Base-by-base conservation (phyloP, 2,797 vertebrate genomes). In the Dromococcyx pavoninus region DNA sequence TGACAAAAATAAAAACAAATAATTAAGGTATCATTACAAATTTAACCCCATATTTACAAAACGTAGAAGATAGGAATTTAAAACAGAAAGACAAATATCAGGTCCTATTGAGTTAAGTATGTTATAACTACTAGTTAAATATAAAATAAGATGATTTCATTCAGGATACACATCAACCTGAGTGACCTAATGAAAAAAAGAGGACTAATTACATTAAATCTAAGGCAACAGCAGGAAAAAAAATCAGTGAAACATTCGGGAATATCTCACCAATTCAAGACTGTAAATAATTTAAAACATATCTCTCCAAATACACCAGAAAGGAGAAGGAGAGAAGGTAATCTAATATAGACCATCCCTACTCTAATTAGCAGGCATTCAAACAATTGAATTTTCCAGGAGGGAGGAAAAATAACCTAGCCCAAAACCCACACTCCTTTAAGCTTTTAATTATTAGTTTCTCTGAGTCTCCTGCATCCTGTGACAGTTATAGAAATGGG, bases 111-210 rank as follows among this genome's bases (percentile, higher is more conserved):
- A 43, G 86, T 87, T 92, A 87, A 81, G 50, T 82, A 66, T 82
- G 83, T 93, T 94, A 87, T 92, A 97, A 94, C 54, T 88, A 85
- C 77, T 64, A 96, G 95, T 96, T 96, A 96, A 96, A 93, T 75
- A 86, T 18, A 39, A 94, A 91, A 89, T 85, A 91, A 93, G 48
- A 94, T 91, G 73, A 71, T 61, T 96, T 95, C 25, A 71, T 91
- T 88, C 58, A 96, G 87, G 27, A 67, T 87, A 74, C 91, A 94
- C 44, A 77, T 82, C 53, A 94, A 66, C 61, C 86, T 86, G 76
- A 91, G 57, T 93, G 76, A 93, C 61, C 77, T 94, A 90, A 88
- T 56, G 21, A 95, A 96, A 91, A 60, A 66, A 62, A 92, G 60
- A 75, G 41, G 96, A 44, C 46, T 94, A 89, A 96, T 96, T 82